Conservation (phyloP, 2,113 vertebrate species). For the Carassius auratus region DNA sequence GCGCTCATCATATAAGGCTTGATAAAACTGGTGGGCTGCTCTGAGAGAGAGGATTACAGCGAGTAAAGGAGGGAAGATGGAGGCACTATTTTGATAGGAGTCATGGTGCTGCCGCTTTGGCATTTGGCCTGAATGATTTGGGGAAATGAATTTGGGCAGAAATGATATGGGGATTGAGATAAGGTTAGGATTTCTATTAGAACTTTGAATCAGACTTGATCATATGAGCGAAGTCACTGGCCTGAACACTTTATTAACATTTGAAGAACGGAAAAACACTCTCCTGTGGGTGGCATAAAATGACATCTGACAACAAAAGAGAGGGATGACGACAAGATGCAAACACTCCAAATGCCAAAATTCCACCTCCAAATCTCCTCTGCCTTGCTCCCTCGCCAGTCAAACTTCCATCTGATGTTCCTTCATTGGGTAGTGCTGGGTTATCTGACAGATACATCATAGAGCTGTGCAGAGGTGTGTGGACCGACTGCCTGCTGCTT, state of each 20-base stretch:
- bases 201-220: slow-evolving; percentile 32
- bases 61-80: slow-evolving; percentile 8
- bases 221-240: slow-evolving; percentile 25
- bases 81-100: slow-evolving; percentile 37
- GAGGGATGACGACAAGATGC: background rate
- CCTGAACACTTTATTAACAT: slow-evolving; percentile 40
- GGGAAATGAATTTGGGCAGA: slow-evolving; percentile 10
- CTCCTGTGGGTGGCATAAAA: slow-evolving; percentile 37
- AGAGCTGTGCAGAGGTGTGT: slow-evolving; percentile 62
- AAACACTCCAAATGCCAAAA: slow-evolving; percentile 39
- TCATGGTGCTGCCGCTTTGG: slow-evolving; percentile 33
- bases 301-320: slow-evolving; percentile 43
- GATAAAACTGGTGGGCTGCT: slow-evolving; percentile 56
- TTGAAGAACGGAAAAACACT: slow-evolving; percentile 36
- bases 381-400: slow-evolving; percentile 45
- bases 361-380: slow-evolving; percentile 27
- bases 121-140: slow-evolving; percentile 44
- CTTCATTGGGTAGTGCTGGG: slow-evolving; percentile 55
- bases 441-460: slow-evolving; percentile 67
- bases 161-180: slow-evolving; percentile 41
- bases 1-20: slow-evolving; percentile 49
- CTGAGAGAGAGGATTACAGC: slow-evolving; percentile 43
- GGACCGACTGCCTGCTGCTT: slow-evolving; percentile 69
- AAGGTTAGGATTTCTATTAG: slow-evolving; percentile 40
- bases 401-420: slow-evolving; percentile 58